Evolutionary conservation across 2,888 invertebrate genomes (phyloP).

Genomic region (Orthosia gothica): DNA sequence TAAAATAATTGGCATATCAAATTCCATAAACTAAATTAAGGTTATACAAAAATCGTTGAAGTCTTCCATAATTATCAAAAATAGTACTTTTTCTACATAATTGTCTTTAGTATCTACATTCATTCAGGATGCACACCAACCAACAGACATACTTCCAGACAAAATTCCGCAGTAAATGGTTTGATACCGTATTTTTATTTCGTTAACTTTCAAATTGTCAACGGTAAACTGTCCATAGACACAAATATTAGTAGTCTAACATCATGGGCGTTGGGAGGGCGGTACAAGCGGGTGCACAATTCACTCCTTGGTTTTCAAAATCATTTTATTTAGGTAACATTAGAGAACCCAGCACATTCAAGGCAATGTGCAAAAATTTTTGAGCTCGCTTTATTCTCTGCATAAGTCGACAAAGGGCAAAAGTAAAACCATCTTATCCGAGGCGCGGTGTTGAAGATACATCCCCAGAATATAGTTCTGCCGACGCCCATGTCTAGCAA

Average conservation of each 20-base stretch:
- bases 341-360: too few relatives aligned
- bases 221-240: conserved; percentile 1
- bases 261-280: too few relatives aligned
- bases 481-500: neutral
- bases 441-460: too few relatives aligned
- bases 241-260: conserved; percentile 10
- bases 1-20: conserved; percentile 91
- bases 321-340: too few relatives aligned
- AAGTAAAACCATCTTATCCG: too few relatives aligned
- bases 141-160: conserved; percentile 61
- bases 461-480: too few relatives aligned
- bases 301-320: too few relatives aligned
- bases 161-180: conserved; percentile 33
- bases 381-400: too few relatives aligned
- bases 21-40: conserved; percentile 89
- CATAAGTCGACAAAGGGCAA: too few relatives aligned
- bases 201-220: conserved; percentile 51
- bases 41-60: conserved; percentile 84
- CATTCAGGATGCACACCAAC: conserved; percentile 57
- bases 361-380: too few relatives aligned
- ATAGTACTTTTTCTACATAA: conserved; percentile 86
- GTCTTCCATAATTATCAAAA: conserved; percentile 92
- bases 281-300: too few relatives aligned
- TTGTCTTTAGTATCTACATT: conserved; percentile 75
- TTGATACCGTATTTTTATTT: conserved; percentile 30